These are phyloP conservation scores for Latrodectus geometricus DNA, from an alignment of 1,140 invertebrate species.

Conservation along the genomic window DNA sequence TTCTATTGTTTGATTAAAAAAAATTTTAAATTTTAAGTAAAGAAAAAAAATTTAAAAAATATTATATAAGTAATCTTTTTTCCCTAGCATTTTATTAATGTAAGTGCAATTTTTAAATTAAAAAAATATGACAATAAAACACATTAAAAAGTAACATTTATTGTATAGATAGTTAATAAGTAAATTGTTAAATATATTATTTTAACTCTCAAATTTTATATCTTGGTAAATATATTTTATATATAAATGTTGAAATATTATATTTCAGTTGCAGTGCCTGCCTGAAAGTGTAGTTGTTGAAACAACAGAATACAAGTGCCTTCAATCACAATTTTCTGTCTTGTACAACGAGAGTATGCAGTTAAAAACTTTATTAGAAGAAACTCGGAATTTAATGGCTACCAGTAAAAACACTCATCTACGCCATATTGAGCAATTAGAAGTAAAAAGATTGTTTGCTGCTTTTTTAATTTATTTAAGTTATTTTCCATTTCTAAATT, in stretches of 20 bases:
- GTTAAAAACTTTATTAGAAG: slow-evolving; percentile 93
- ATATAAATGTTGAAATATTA: too few relatives aligned
- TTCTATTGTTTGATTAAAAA: too few relatives aligned
- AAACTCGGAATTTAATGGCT: slow-evolving; percentile 86
- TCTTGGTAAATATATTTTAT: background rate
- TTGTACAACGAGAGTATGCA: slow-evolving; percentile 98
- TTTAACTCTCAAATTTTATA: background rate
- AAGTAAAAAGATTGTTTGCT: slow-evolving; percentile 74
- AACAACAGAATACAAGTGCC: slow-evolving; percentile 98
- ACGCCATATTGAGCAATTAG: slow-evolving; percentile 97
- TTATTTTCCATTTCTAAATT: background rate
- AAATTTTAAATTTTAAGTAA: too few relatives aligned
- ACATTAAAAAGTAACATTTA: too few relatives aligned
- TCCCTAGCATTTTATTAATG: too few relatives aligned
- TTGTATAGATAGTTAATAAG: too few relatives aligned
- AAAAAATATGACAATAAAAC: too few relatives aligned
- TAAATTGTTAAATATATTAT: too few relatives aligned
- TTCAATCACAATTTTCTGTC: slow-evolving; percentile 98
- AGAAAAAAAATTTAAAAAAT: too few relatives aligned
- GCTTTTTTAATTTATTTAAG: background rate
- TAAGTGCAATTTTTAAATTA: too few relatives aligned
- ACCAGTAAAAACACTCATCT: slow-evolving; percentile 93
- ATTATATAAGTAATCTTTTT: too few relatives aligned
- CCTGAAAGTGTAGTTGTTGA: slow-evolving; percentile 97
- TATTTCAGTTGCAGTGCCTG: slow-evolving; percentile 85